Conservation (phyloP, 2,113 vertebrate species). For the cat (Felis catus) region DNA sequence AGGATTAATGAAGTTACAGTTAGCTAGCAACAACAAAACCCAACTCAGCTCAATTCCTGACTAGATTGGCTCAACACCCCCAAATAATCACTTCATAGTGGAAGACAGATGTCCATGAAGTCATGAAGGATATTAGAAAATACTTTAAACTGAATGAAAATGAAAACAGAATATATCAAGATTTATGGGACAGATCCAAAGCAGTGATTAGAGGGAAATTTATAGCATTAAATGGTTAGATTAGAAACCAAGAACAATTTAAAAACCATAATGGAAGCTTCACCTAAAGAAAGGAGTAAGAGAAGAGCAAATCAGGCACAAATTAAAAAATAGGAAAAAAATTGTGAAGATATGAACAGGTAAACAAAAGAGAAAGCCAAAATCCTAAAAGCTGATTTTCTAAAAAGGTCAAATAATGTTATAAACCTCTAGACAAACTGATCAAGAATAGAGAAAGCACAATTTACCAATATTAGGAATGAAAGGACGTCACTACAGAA, state of each 20-base stretch:
- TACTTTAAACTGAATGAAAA: neutral
- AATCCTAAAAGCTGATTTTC: neutral
- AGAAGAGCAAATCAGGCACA: neutral
- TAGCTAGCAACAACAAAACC: neutral
- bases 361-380: neutral
- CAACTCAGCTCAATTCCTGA: neutral
- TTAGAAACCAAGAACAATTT: neutral
- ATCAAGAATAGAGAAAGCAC: neutral
- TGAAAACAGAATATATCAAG: neutral
- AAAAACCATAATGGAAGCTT: neutral
- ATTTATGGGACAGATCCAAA: neutral
- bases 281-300: neutral
- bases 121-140: constrained; percentile 3
- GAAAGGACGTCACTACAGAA: neutral
- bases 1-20: neutral
- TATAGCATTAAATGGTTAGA: neutral
- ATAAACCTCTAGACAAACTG: neutral
- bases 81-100: neutral
- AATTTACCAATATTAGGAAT: neutral
- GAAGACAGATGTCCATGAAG: neutral
- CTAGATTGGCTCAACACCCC: neutral
- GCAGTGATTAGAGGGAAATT: neutral
- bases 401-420: neutral
- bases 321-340: neutral
- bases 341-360: neutral